A percentile compares a stretch with the other conserved stretches of the same genome.
Evolutionary conservation across 2,113 vertebrate species (phyloP).

Genomic region (Pteruthius melanotis): DNA sequence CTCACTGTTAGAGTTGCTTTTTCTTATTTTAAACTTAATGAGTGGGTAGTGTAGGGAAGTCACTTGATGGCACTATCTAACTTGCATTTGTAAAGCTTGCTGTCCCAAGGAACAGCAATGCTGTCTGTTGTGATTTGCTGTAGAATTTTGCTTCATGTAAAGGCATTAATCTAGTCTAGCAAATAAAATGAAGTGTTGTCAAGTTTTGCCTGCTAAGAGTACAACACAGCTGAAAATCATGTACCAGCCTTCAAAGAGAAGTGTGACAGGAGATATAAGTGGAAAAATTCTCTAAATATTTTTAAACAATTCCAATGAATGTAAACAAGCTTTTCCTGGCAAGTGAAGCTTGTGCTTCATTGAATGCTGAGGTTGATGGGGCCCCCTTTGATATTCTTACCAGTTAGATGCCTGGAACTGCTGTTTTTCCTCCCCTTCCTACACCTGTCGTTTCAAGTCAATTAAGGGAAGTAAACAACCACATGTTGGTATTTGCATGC

Average conservation of each 20-base stretch:
- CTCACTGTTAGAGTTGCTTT: background rate
- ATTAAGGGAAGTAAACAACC: background rate
- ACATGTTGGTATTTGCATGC: background rate
- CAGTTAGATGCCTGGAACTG: background rate
- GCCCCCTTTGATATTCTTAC: background rate
- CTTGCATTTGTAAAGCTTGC: rapidly evolving
- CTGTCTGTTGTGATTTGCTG: rapidly evolving
- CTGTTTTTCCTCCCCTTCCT: background rate
- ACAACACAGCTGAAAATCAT: background rate
- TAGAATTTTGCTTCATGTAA: background rate
- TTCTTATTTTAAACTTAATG: background rate
- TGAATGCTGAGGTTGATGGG: background rate
- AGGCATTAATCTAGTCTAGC: background rate
- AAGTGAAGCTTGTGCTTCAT: background rate
- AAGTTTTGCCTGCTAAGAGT: background rate
- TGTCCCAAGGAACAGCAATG: background rate
- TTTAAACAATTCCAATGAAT: background rate
- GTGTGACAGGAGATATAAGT: background rate
- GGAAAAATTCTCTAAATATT: background rate
- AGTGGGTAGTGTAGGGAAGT: background rate
- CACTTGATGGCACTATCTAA: background rate
- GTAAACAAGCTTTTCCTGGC: background rate
- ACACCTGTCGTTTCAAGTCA: background rate
- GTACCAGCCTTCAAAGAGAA: background rate
- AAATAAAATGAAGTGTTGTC: background rate